Base-by-base conservation (phyloP, 2,888 invertebrate species). In the Ecdyonurus torrentis region DNA sequence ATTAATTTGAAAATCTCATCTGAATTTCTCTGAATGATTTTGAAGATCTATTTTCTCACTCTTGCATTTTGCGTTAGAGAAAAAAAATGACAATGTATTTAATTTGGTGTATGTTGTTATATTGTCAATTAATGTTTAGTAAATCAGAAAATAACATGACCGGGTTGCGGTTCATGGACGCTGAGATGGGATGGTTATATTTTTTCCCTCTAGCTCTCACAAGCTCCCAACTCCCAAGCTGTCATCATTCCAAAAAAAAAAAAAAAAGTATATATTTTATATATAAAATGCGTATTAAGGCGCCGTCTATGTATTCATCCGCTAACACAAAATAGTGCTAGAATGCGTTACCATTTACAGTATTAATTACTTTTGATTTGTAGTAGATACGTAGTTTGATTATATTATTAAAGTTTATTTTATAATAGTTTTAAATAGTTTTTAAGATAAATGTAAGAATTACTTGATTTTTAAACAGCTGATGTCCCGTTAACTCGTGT, bases 401-500 rank as follows among this genome's bases (percentile, higher is more conserved):
- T n/a, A n/a, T n/a, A n/a, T n/a, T n/a, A n/a, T n/a, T n/a, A n/a
- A n/a, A n/a, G n/a, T n/a, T n/a, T n/a, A n/a, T n/a, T n/a, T n/a
- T n/a, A n/a, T n/a, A n/a, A n/a, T n/a, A n/a, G n/a, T n/a, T n/a
- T 37, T 37, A 37, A 5, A 37, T 10, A 37, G 37, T 37, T 5
- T 37, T 10, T 15, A 37, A 15, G 15, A 37, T 37, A 37, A 10
- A 37, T 37, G 37, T 37, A 10, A 37, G 37, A 37, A 37, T 15
- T 10, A 37, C 7, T 37, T 10, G 15, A 1, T 24, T 25, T 52
- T 22, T 24, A 65, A 66, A 63, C 67, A 66, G 66, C 66, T 66
- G 66, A 64, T 66, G 63, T 62, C 60, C 61, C 61, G 62, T 59
- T 64, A 63, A 37, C 59, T 65, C 52, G 66, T 67, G 66, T 67